These are phyloP conservation scores for Dynastes grantii DNA, from an alignment of 2,888 invertebrate genomes.

Conservation along the genomic window DNA sequence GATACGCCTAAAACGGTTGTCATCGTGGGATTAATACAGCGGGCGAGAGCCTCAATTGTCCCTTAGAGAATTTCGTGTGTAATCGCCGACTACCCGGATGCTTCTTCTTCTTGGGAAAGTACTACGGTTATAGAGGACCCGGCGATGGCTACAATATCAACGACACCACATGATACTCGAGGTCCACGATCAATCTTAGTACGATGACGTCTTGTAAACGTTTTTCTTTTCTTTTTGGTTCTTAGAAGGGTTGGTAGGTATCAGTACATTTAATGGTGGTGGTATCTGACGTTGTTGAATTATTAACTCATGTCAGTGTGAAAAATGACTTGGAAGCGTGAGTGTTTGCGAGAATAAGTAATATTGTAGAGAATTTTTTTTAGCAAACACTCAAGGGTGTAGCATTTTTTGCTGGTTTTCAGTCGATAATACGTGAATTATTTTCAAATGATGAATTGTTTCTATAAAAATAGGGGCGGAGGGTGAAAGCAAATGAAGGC, in stretches of 20 bases:
- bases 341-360: too few relatives aligned
- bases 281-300: slow-evolving; percentile 7
- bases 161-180: background rate
- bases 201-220: slow-evolving; percentile 18
- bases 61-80: background rate
- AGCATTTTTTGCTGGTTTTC: too few relatives aligned
- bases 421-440: too few relatives aligned
- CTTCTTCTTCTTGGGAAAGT: slow-evolving; percentile 2
- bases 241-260: background rate
- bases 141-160: background rate
- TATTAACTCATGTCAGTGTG: slow-evolving; percentile 8
- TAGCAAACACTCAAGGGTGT: too few relatives aligned
- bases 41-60: slow-evolving; percentile 19
- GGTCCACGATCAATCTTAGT: slow-evolving; percentile 11
- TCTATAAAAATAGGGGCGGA: too few relatives aligned
- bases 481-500: too few relatives aligned
- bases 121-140: background rate
- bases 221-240: background rate
- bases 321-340: background rate
- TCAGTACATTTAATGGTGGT: slow-evolving; percentile 5
- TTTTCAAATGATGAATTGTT: too few relatives aligned
- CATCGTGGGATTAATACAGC: slow-evolving; percentile 32
- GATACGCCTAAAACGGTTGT: slow-evolving; percentile 29
- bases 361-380: too few relatives aligned
- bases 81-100: slow-evolving; percentile 6